phyloP scores from a whole-genome alignment of 2,797 vertebrate species.

The Pseudochromis fuscus region DNA sequence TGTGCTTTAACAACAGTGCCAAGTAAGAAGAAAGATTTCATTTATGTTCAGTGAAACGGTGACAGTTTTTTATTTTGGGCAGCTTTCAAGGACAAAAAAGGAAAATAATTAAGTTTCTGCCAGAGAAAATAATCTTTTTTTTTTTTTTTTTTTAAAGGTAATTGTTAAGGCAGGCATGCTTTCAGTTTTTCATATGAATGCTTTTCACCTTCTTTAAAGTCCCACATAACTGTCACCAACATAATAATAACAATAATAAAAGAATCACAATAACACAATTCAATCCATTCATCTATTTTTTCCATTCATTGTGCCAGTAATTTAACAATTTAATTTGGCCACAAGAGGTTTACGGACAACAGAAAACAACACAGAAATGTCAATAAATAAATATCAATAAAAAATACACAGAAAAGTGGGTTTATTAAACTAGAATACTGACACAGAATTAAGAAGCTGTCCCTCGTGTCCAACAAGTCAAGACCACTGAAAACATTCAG shows the following conservation, averaged over 20 bases:
- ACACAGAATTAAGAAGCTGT: neutral
- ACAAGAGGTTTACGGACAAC: neutral
- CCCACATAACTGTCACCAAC: neutral
- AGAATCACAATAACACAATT: neutral
- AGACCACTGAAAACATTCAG: constrained; percentile 12
- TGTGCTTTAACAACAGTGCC: neutral
- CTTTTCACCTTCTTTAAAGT: neutral
- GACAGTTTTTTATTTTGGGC: neutral
- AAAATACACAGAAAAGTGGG: neutral
- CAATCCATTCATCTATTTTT: neutral
- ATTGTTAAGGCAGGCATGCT: constrained; percentile 10
- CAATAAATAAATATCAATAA: neutral
- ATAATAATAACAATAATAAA: neutral
- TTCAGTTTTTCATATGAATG: constrained; percentile 18
- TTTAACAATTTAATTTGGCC: neutral
- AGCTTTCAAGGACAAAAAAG: neutral
- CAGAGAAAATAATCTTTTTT: neutral
- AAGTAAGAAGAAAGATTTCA: neutral
- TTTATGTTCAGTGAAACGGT: neutral
- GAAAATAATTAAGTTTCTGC: neutral
- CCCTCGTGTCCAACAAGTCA: constrained; percentile 1
- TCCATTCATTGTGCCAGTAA: neutral
- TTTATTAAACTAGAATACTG: neutral
- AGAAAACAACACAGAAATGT: neutral
- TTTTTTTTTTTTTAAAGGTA: too few relatives aligned